These are phyloP conservation scores for Hippopotamyrus pictus DNA, from an alignment of 2,797 vertebrate species.

Conservation along the genomic window DNA sequence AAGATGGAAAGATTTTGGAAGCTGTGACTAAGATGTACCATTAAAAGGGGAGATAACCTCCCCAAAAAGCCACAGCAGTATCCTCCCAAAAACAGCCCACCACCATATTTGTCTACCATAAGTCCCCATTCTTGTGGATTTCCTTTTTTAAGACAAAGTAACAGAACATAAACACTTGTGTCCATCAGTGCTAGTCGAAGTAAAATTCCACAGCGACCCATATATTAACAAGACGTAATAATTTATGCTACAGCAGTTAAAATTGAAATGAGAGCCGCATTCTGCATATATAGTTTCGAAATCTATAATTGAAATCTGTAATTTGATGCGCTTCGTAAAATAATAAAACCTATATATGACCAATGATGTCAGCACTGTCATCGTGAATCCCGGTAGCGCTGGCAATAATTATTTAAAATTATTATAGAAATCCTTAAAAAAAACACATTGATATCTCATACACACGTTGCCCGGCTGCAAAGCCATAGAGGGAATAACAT, in stretches of 20 bases:
- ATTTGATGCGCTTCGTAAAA: not conserved
- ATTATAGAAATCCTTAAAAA: not conserved
- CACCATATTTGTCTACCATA: not conserved
- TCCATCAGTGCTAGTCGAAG: not conserved
- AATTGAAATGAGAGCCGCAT: constrained; percentile 7
- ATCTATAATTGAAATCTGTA: constrained; percentile 10
- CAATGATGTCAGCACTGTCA: not conserved
- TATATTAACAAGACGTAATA: not conserved
- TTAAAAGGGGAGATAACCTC: not conserved
- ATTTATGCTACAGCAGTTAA: constrained; percentile 1
- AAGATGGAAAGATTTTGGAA: not conserved
- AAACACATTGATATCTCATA: not conserved
- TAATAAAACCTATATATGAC: not conserved
- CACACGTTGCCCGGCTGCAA: not conserved
- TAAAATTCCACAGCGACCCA: not conserved
- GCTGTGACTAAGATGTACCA: not conserved
- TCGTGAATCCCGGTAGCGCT: not conserved
- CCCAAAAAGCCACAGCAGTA: not conserved
- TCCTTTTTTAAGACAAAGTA: not conserved
- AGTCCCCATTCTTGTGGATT: not conserved
- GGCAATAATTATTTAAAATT: not conserved
- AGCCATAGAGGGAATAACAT: not conserved
- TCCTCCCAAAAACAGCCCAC: not conserved
- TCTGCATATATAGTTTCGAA: not conserved
- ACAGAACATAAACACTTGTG: not conserved